Evolutionary conservation across 2,113 vertebrate genomes (phyloP), one percentile per base, ranked within the genome.

Genomic region (Beaufortia kweichowensis): DNA sequence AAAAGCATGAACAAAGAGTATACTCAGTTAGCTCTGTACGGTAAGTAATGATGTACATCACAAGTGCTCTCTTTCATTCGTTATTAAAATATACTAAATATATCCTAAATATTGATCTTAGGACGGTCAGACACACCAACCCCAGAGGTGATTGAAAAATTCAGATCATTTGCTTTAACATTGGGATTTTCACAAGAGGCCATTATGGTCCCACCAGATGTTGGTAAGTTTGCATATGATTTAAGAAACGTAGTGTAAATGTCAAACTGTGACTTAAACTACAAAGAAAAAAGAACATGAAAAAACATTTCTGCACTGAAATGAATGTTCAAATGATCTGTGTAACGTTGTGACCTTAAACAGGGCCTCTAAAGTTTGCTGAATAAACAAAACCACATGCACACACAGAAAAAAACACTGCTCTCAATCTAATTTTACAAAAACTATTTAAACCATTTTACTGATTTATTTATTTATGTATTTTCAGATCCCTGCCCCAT

Each of bases 21-120:
- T 69, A 79, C 76, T 46, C 79, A 83, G 68, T 8, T 85, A 70
- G 79, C 79, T 46, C 76, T 85, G 14, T 83, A 85, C 33, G 84
- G 84, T 84, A 29, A 75, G 81, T 14, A 19, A 35, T 3, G 39
- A 26, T 65, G 12, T 21, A 8, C 11, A 8, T n/a, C 6, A 61
- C 5, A 1, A 48, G 17, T 14, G 5, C 48, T 43, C 21, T 15
- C 15, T 17, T 11, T 33, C 4, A 43, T 10, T 8, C 6, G 12
- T 3, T 50, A 2, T 35, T 71, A 11, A 41, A 53, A 6, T 6
- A 17, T 67, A 33, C n/a, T 24, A n/a, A 48, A 59, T 2, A 15
- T n/a, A 12, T 46, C 17, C 28, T n/a, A 35, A 17, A 43, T 26
- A 35, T 66, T 28, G 23, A 7, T 55, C 4, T 31, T 55, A 85